phyloP scores from a whole-genome alignment of 2,888 invertebrate species.

The Azorinus chamasolen region DNA sequence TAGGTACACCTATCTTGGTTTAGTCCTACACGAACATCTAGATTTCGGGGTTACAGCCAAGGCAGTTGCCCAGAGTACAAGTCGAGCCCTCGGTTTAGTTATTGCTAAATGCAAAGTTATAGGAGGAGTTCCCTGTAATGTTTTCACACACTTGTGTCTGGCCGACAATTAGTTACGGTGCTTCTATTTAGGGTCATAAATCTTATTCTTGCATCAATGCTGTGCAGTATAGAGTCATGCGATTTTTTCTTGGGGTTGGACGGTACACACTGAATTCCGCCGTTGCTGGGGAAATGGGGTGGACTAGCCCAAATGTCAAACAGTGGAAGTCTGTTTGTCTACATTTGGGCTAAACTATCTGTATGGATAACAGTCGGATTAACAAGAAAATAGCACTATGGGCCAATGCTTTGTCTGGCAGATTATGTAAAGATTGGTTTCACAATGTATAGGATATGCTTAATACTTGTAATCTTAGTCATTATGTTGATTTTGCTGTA shows the following conservation, averaged over 20 bases:
- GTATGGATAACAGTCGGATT: not conserved
- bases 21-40: not conserved
- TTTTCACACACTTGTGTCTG: not conserved
- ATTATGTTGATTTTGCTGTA: too few relatives aligned
- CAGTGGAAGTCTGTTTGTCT: not conserved
- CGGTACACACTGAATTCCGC: too few relatives aligned
- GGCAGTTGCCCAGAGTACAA: conserved; percentile 3
- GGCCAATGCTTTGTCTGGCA: too few relatives aligned
- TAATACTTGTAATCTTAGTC: not conserved
- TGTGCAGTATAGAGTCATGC: not conserved
- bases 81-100: not conserved
- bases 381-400: not conserved
- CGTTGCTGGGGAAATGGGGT: conserved; percentile 3
- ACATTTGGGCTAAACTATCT: not conserved
- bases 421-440: not conserved
- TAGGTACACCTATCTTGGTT: too few relatives aligned
- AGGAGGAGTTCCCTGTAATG: too few relatives aligned
- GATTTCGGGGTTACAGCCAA: too few relatives aligned
- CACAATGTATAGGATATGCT: not conserved
- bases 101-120: too few relatives aligned
- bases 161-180: too few relatives aligned
- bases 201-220: not conserved
- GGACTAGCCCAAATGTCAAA: not conserved
- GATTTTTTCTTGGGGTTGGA: conserved; percentile 4
- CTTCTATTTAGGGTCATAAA: not conserved